These are phyloP conservation scores for Mycalesis mineus DNA, from an alignment of 2,888 invertebrate genomes.

Conservation along the genomic window DNA sequence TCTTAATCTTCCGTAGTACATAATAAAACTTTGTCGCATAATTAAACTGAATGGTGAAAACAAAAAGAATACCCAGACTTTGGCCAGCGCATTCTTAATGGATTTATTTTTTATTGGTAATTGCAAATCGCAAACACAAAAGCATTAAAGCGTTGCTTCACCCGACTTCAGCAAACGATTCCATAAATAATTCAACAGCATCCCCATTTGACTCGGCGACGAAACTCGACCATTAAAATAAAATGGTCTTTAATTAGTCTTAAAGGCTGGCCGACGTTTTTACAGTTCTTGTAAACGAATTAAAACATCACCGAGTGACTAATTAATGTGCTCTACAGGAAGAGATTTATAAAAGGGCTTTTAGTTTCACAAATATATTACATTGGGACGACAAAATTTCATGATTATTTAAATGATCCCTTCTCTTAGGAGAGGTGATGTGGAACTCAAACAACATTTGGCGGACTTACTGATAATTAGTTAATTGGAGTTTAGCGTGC, in stretches of 20 bases:
- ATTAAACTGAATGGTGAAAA: too few relatives aligned
- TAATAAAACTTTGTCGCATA: too few relatives aligned
- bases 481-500: too few relatives aligned
- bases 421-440: too few relatives aligned
- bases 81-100: neutral
- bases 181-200: slow-evolving; percentile 14
- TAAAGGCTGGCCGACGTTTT: neutral
- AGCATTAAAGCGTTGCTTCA: neutral
- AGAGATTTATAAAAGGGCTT: neutral
- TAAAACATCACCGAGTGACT: neutral
- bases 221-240: slow-evolving; percentile 10
- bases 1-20: too few relatives aligned
- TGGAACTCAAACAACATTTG: too few relatives aligned
- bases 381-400: too few relatives aligned
- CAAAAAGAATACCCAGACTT: too few relatives aligned
- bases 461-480: too few relatives aligned
- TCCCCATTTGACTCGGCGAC: slow-evolving; percentile 12
- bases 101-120: slow-evolving; percentile 6
- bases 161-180: slow-evolving; percentile 6
- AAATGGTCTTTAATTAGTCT: slow-evolving; percentile 10
- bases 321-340: neutral
- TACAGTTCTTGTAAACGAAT: slow-evolving; percentile 4
- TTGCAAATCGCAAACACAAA: slow-evolving; percentile 9
- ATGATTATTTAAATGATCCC: too few relatives aligned
- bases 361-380: too few relatives aligned